Conservation (phyloP, 1,140 invertebrate species). For the Trichomalopsis sarcophagae region DNA sequence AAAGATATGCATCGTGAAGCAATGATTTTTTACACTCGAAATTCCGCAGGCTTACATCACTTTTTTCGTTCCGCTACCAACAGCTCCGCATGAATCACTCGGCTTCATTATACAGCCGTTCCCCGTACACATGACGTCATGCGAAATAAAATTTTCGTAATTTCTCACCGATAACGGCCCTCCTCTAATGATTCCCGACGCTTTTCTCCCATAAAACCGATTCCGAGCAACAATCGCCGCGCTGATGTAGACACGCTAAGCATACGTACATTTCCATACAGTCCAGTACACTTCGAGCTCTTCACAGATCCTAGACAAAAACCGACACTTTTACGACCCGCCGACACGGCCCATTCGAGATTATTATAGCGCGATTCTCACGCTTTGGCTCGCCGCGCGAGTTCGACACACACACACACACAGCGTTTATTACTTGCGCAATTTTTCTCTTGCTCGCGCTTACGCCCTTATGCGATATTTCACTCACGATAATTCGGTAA, state of each 20-base stretch:
- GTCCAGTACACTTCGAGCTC: no score
- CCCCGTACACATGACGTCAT: not conserved
- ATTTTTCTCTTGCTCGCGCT: not conserved
- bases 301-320: not conserved
- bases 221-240: not conserved
- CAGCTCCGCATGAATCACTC: not conserved
- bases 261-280: not conserved
- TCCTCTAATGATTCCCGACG: not conserved
- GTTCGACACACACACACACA: not conserved
- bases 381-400: not conserved
- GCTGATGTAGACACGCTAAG: not conserved
- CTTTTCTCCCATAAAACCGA: not conserved
- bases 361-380: conserved; percentile 23
- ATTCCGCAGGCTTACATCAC: not conserved
- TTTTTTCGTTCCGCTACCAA: not conserved
- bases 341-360: not conserved
- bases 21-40: not conserved
- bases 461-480: not conserved
- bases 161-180: conserved; percentile 14
- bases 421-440: not conserved
- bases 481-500: not conserved
- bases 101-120: no score
- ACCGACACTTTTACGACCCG: not conserved
- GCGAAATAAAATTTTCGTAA: conserved; percentile 27
- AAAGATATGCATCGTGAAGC: not conserved